Conservation (phyloP, 2,797 vertebrate genomes). For the Tapirus indicus region DNA sequence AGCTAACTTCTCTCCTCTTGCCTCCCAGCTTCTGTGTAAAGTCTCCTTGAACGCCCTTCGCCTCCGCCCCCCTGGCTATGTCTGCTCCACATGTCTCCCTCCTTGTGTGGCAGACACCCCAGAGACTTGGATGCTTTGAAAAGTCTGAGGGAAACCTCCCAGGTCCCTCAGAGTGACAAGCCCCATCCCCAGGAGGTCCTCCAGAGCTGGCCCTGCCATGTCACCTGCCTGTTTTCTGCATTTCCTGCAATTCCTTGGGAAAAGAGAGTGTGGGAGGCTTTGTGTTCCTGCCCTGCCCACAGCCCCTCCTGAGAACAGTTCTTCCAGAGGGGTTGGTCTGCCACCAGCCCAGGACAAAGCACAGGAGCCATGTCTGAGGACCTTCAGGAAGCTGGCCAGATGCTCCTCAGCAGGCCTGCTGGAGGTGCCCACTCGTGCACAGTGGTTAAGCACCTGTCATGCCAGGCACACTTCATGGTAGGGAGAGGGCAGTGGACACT, state of each 20-base stretch:
- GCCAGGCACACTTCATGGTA: not conserved
- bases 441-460: not conserved
- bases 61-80: not conserved
- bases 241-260: not conserved
- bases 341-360: not conserved
- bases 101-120: not conserved
- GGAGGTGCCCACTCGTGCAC: fast-evolving
- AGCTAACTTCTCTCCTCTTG: not conserved
- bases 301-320: not conserved
- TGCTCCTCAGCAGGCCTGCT: fast-evolving
- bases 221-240: not conserved
- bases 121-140: not conserved
- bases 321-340: not conserved
- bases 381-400: not conserved
- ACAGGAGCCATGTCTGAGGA: not conserved
- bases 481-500: not conserved
- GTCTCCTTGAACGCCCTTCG: not conserved
- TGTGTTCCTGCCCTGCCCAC: not conserved
- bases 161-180: not conserved
- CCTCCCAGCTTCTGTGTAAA: not conserved
- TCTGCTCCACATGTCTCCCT: not conserved
- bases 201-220: not conserved
- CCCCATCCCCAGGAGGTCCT: not conserved
- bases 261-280: not conserved
- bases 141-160: too few relatives aligned